phyloP scores from a whole-genome alignment of 2,888 invertebrate genomes.

The Aethes cnicana region DNA sequence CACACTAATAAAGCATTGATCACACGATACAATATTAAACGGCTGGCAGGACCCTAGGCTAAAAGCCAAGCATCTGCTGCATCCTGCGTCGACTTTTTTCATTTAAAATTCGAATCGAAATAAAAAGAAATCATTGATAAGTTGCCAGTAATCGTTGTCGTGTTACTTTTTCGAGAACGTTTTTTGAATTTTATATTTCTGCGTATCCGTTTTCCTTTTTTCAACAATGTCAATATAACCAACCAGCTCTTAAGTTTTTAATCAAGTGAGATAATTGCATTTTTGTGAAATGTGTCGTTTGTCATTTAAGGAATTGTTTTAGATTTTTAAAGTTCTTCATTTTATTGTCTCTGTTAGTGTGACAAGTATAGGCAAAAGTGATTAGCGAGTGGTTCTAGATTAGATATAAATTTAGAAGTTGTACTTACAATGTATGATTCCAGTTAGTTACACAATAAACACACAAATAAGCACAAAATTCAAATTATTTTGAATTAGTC shows the following conservation, averaged over 20 bases:
- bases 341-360: too few species aligned
- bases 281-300: too few species aligned
- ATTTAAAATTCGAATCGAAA: constrained; percentile 30
- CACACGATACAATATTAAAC: constrained; percentile 24
- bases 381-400: too few species aligned
- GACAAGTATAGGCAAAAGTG: too few species aligned
- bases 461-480: neutral
- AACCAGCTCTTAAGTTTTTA: neutral
- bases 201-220: constrained; percentile 1
- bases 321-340: too few species aligned
- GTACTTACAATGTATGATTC: too few species aligned
- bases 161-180: neutral
- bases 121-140: constrained; percentile 30
- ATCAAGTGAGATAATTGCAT: too few species aligned
- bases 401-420: too few species aligned
- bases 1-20: constrained; percentile 28
- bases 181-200: too few species aligned
- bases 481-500: too few species aligned
- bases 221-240: neutral
- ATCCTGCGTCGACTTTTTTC: constrained; percentile 28
- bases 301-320: too few species aligned
- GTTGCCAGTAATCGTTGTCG: constrained; percentile 14
- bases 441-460: too few species aligned
- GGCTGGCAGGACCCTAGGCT: constrained; percentile 52
- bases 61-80: constrained; percentile 56